Evolutionary conservation across 2,113 vertebrate species (phyloP).

Genomic region (Ammodytes dubius): DNA sequence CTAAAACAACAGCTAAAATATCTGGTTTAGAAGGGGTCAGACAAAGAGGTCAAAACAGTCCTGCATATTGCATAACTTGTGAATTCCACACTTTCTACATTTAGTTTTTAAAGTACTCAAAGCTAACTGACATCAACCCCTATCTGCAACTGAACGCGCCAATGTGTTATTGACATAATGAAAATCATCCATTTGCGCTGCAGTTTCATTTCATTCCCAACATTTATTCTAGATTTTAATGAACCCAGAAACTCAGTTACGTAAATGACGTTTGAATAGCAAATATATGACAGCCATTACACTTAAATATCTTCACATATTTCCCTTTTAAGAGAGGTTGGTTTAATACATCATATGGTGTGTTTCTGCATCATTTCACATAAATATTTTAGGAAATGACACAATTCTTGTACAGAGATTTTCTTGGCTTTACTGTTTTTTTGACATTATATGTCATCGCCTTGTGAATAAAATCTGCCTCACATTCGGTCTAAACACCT

Average conservation of each 20-base stretch:
- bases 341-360: neutral
- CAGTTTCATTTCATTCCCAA: constrained; percentile 10
- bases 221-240: constrained; percentile 35
- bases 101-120: neutral
- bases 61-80: constrained; percentile 29
- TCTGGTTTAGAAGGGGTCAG: constrained; percentile 19
- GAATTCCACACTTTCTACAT: constrained; percentile 5
- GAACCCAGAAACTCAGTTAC: neutral
- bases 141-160: constrained; percentile 10
- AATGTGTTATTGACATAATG: constrained; percentile 4
- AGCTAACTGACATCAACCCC: constrained; percentile 1
- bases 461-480: no score
- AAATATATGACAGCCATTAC: neutral
- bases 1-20: constrained; percentile 56
- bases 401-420: neutral
- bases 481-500: no score
- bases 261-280: constrained; percentile 14
- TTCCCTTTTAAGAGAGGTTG: neutral
- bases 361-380: neutral
- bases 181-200: constrained; percentile 13
- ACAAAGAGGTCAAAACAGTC: constrained; percentile 9
- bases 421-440: no score
- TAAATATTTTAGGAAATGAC: neutral
- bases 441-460: no score
- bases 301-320: neutral